Conservation (phyloP, 2,888 invertebrate species). For the Drosophila parthenogenetica region DNA sequence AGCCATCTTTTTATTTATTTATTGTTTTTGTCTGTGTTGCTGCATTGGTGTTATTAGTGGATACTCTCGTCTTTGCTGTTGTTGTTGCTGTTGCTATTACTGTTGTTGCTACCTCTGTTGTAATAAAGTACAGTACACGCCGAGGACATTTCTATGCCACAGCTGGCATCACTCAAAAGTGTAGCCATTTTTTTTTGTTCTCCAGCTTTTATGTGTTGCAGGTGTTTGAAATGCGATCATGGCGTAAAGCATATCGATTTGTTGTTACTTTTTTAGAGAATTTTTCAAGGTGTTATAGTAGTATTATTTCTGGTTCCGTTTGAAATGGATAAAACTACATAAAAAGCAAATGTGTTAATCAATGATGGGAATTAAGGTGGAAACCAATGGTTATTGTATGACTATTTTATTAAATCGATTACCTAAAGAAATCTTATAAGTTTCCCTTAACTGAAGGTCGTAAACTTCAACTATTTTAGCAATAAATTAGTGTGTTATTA, state of each 20-base stretch:
- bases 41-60: constrained; percentile 78
- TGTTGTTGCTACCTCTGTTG: constrained; percentile 32
- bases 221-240: constrained; percentile 41
- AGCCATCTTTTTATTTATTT: constrained; percentile 78
- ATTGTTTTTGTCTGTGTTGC: constrained; percentile 77
- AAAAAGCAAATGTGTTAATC: not conserved
- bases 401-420: too few relatives aligned
- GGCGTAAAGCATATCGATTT: constrained; percentile 23
- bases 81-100: constrained; percentile 7
- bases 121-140: constrained; percentile 70
- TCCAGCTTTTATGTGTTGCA: constrained; percentile 40
- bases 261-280: not conserved
- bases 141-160: constrained; percentile 54
- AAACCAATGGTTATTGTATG: too few relatives aligned
- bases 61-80: constrained; percentile 35
- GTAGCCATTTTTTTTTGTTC: constrained; percentile 39
- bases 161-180: constrained; percentile 74
- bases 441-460: too few relatives aligned
- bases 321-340: not conserved
- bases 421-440: too few relatives aligned
- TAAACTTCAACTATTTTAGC: too few relatives aligned
- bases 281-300: constrained; percentile 2
- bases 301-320: not conserved
- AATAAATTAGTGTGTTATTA: too few relatives aligned
- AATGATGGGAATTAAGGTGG: too few relatives aligned